A percentile compares a stretch with the other conserved stretches of the same genome.
Evolutionary conservation across 2,113 vertebrate species (phyloP).

Genomic region (Picathartes gymnocephalus): DNA sequence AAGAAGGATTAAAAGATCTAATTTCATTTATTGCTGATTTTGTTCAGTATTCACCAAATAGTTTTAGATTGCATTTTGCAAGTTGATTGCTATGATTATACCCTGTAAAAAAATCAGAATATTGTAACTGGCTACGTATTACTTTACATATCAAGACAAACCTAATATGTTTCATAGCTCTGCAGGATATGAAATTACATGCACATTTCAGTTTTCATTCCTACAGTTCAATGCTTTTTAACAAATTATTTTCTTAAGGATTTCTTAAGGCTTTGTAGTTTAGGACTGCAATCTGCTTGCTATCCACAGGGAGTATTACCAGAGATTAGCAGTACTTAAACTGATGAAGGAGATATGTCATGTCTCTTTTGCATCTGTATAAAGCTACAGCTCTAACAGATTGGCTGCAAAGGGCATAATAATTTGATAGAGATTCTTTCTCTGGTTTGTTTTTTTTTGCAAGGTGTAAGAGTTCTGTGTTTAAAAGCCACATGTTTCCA

Average conservation of each 20-base stretch:
- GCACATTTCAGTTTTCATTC: constrained; percentile 26
- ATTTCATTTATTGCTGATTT: constrained; percentile 48
- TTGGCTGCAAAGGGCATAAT: background rate
- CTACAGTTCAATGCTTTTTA: constrained; percentile 32
- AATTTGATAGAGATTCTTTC: background rate
- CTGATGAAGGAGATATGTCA: constrained; percentile 39
- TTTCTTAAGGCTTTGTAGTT: constrained; percentile 51
- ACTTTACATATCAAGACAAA: background rate
- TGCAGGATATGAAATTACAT: constrained; percentile 16
- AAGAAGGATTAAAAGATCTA: constrained; percentile 16
- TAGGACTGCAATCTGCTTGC: constrained; percentile 42
- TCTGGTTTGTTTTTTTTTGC: background rate
- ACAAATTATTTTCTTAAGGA: constrained; percentile 54
- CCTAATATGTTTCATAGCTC: background rate
- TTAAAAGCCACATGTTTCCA: background rate
- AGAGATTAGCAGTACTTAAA: constrained; percentile 55
- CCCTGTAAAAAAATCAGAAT: background rate
- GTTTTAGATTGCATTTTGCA: background rate
- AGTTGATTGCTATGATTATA: constrained; percentile 34
- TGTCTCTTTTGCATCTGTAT: background rate
- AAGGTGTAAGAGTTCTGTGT: background rate
- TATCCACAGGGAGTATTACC: constrained; percentile 44
- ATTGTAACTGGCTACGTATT: background rate
- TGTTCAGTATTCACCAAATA: background rate
- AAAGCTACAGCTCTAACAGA: background rate